These are phyloP conservation scores for Nasonia longicornis DNA, from an alignment of 1,140 invertebrate species.

Conservation along the genomic window DNA sequence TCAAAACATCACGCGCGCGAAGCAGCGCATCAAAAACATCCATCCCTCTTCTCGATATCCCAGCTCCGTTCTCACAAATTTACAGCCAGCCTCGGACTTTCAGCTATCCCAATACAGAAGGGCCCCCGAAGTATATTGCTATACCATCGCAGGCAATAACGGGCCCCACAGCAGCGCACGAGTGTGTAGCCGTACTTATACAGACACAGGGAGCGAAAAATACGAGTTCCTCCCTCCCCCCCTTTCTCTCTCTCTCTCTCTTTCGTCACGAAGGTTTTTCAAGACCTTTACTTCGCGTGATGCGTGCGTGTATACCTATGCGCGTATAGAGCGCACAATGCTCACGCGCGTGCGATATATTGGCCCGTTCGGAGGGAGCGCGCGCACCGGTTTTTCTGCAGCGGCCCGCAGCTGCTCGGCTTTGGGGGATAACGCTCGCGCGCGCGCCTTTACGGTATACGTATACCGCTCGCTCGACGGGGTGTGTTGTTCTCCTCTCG, in stretches of 20 bases:
- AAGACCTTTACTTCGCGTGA: background rate
- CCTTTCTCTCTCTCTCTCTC: background rate
- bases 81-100: background rate
- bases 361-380: background rate
- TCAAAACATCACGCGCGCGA: background rate
- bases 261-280: background rate
- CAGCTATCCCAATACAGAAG: background rate
- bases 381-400: constrained; percentile 47
- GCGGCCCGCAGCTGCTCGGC: constrained; percentile 29
- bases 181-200: background rate
- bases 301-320: background rate
- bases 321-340: background rate
- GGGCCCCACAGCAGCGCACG: background rate
- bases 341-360: background rate
- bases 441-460: background rate
- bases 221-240: background rate
- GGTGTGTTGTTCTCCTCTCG: constrained; percentile 5
- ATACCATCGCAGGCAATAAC: constrained; percentile 3
- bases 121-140: background rate
- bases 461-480: background rate
- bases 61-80: background rate
- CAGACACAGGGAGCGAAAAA: background rate
- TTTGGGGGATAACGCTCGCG: background rate
- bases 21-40: background rate
- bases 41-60: background rate